Conservation (phyloP, 2,113 vertebrate genomes). For the Rhagologus leucostigma region DNA sequence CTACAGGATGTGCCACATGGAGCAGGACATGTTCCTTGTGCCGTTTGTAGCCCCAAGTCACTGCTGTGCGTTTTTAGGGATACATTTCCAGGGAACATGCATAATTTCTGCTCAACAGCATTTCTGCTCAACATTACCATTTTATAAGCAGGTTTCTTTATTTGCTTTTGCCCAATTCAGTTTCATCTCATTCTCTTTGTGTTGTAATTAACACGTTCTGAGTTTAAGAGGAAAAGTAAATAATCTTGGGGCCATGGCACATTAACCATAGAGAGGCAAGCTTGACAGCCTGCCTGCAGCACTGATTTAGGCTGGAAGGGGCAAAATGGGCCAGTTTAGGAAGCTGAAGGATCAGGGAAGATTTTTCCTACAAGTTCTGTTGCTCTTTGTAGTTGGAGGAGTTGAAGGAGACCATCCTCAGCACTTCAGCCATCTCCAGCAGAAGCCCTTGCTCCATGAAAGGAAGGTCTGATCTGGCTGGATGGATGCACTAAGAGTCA, state of each 20-base stretch:
- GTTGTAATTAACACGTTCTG: slow-evolving; percentile 12
- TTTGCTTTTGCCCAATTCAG: slow-evolving; percentile 1
- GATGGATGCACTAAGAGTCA: not conserved
- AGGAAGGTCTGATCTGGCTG: not conserved
- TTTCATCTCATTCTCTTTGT: slow-evolving; percentile 11
- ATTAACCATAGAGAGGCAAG: not conserved
- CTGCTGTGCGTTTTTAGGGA: not conserved
- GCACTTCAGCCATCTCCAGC: not conserved
- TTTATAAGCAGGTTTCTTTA: slow-evolving; percentile 14
- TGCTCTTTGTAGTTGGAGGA: not conserved
- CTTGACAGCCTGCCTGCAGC: not conserved
- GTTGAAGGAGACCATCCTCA: not conserved
- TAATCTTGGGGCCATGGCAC: not conserved
- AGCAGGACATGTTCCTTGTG: not conserved
- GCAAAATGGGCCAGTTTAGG: not conserved
- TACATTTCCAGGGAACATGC: not conserved
- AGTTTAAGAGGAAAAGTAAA: not conserved
- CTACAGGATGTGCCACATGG: not conserved
- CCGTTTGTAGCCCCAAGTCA: not conserved
- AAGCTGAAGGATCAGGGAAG: not conserved
- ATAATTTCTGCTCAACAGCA: slow-evolving; percentile 17
- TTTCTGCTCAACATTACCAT: not conserved
- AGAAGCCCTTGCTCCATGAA: not conserved
- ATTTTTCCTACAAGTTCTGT: not conserved
- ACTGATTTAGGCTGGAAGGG: not conserved